Evolutionary conservation across 2,113 vertebrate genomes (phyloP).

Genomic region (Stictonetta naevosa): DNA sequence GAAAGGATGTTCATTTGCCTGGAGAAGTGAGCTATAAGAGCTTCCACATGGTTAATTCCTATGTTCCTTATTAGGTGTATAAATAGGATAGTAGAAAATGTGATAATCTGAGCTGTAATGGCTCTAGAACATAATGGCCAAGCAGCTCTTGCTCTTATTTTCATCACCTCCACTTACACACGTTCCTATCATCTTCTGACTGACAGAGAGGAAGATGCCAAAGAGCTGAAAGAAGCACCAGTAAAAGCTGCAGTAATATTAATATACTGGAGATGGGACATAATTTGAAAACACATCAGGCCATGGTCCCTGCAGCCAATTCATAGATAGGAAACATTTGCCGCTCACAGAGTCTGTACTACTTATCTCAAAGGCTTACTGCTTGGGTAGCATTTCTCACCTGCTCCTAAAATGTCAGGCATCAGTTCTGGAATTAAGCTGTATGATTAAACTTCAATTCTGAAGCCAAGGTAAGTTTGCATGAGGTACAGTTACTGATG

Average conservation of each 20-base stretch:
- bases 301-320: background rate
- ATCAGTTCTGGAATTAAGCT: background rate
- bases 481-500: background rate
- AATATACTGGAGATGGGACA: background rate
- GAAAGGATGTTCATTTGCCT: background rate
- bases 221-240: background rate
- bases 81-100: background rate
- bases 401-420: background rate
- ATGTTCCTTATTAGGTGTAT: background rate
- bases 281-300: background rate
- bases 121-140: background rate
- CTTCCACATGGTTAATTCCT: background rate
- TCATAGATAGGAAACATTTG: background rate
- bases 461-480: background rate
- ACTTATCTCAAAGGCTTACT: background rate
- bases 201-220: background rate
- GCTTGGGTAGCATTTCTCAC: background rate
- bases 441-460: background rate
- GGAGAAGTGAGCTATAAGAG: background rate
- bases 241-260: background rate
- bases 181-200: background rate
- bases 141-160: background rate
- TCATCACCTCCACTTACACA: background rate
- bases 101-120: background rate
- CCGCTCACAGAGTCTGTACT: background rate